These are phyloP conservation scores for Linyphia triangularis DNA, from an alignment of 2,888 invertebrate genomes.

Conservation along the genomic window DNA sequence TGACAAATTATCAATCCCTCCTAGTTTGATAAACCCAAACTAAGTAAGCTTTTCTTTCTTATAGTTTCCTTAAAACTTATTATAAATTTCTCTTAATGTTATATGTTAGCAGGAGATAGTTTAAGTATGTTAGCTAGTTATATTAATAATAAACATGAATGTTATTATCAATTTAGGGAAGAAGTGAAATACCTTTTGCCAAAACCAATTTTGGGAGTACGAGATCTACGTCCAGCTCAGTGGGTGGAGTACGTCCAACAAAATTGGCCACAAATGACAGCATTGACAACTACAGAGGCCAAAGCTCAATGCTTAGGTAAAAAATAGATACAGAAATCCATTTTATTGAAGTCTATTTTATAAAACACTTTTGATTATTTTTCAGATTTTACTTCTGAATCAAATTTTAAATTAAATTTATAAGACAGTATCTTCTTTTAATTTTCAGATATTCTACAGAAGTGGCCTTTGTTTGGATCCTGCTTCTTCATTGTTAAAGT, in stretches of 20 bases:
- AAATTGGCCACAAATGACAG: constrained; percentile 91
- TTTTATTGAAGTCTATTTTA: too few relatives aligned
- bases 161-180: constrained; percentile 78
- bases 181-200: constrained; percentile 90
- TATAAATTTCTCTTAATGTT: neutral
- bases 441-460: constrained; percentile 89
- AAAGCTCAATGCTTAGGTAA: constrained; percentile 83
- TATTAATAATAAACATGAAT: too few relatives aligned
- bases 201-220: constrained; percentile 90
- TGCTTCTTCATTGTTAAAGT: constrained; percentile 96
- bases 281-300: constrained; percentile 88
- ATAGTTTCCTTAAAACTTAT: neutral
- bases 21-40: too few relatives aligned
- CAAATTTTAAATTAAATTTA: neutral
- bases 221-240: constrained; percentile 92
- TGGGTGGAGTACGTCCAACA: constrained; percentile 94
- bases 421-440: neutral
- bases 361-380: too few relatives aligned
- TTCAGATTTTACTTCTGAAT: too few relatives aligned
- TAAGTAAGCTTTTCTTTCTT: neutral
- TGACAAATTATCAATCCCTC: too few relatives aligned
- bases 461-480: constrained; percentile 98
- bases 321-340: too few relatives aligned
- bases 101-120: neutral
- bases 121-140: neutral